Evolutionary conservation across 2,797 vertebrate genomes (phyloP).

Genomic region (Chrosomus eos): DNA sequence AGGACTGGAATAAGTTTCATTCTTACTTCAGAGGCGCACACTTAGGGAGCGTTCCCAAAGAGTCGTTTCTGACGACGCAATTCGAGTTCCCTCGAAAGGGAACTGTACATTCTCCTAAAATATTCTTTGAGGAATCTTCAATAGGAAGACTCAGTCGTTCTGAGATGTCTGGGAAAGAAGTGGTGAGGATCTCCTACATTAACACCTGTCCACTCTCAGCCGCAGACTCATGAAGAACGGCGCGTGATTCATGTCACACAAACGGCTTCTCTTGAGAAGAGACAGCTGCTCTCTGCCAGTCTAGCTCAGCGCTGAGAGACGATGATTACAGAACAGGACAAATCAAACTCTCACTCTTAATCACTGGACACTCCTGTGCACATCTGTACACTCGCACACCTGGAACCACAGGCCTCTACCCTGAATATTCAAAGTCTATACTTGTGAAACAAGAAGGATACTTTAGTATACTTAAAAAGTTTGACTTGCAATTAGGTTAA

Average conservation of each 20-base stretch:
- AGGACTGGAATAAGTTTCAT: too few relatives aligned
- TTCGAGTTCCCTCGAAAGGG: too few relatives aligned
- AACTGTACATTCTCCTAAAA: background rate
- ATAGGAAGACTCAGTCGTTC: background rate
- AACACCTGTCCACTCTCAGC: slow-evolving; percentile 7
- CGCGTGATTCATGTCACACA: background rate
- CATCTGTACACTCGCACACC: background rate
- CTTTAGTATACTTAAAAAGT: background rate
- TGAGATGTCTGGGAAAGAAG: background rate
- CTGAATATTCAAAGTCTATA: background rate
- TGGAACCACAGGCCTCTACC: background rate
- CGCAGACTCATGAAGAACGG: background rate
- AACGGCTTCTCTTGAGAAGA: background rate
- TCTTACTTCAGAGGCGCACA: too few relatives aligned
- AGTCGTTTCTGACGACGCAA: too few relatives aligned
- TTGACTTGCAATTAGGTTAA: too few relatives aligned
- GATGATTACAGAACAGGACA: background rate
- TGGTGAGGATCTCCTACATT: background rate
- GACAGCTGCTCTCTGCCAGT: slow-evolving; percentile 1
- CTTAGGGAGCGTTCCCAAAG: too few relatives aligned
- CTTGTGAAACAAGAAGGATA: background rate
- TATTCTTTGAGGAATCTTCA: background rate
- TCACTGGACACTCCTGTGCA: background rate
- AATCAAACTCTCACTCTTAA: slow-evolving; percentile 4
- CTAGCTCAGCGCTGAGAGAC: background rate